Base-by-base conservation (phyloP, 1,140 invertebrate species). In the Zaprionus vittiger region DNA sequence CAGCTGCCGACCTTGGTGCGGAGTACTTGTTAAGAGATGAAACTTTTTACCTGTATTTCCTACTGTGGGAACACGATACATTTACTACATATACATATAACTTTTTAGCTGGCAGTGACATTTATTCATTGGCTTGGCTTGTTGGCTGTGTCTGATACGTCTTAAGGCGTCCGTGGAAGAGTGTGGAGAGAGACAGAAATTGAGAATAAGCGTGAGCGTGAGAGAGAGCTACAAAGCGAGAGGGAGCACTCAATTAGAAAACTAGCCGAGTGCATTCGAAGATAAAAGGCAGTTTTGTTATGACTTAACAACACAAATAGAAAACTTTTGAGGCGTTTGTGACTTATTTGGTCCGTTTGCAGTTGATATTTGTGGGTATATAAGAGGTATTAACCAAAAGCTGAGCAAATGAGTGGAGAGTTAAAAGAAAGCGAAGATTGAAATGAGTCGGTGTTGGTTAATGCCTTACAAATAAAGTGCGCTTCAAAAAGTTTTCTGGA, bases 401-500 rank as follows among this genome's bases (percentile, higher is more conserved):
- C 56, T 59, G 62, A 37, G 62, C 0, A 17, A 11, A 26, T n/a
- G n/a, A 41, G 17, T 22, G 15, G 14, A 65, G 22, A 60, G 26
- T 14, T 47, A 5, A 47, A 17, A 47, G 17, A 12, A n/a, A 38
- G 34, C 20, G 15, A 17, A 17, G 4, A 26, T 49, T 4, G 28
- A 69, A 70, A 37, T 15, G 37, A 67, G 38, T 54, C 70, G 44
- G 57, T 28, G 47, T 59, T 76, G 56, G 52, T 28, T 56, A 73
- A 67, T 34, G 37, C 17, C 63, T 55, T 65, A 73, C 24, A 73
- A 73, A 73, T 57, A 66, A 80, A 59, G 74, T 85, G 82, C 81
- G 84, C 84, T 89, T 90, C 84, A 89, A 89, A 87, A 79, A 81
- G 84, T 89, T 90, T 90, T 84, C 85, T 87, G 84, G 84, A 89